phyloP scores from a whole-genome alignment of 2,888 invertebrate genomes.

The Celastrina argiolus region DNA sequence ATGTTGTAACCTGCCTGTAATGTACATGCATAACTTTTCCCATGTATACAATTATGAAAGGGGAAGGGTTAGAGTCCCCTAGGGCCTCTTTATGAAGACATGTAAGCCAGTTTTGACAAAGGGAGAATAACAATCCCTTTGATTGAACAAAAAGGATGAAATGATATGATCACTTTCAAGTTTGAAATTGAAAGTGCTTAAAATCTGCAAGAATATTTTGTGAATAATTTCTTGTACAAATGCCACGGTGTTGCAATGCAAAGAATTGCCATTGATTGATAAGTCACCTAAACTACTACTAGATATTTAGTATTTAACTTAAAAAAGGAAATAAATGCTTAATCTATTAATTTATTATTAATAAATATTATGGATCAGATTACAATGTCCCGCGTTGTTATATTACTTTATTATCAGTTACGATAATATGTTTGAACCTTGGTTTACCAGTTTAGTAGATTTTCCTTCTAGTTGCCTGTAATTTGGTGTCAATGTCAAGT shows the following conservation, averaged over 20 bases:
- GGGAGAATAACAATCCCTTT: neutral
- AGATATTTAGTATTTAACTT: too few species aligned
- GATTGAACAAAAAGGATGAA: neutral
- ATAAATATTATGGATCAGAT: neutral
- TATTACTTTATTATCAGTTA: slow-evolving; percentile 37
- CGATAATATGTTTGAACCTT: slow-evolving; percentile 38
- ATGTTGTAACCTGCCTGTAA: neutral
- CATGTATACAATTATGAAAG: neutral
- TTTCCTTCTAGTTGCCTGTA: slow-evolving; percentile 55
- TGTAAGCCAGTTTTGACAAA: neutral
- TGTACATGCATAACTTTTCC: neutral
- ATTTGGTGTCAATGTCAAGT: slow-evolving; percentile 68
- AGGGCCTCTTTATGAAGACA: neutral
- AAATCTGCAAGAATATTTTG: too few species aligned
- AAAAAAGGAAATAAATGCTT: too few species aligned
- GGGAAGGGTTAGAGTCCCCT: neutral
- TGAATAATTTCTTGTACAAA: too few species aligned
- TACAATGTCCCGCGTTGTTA: slow-evolving; percentile 20
- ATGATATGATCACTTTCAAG: neutral
- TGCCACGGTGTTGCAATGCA: too few species aligned
- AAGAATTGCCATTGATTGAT: too few species aligned
- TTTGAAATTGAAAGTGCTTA: neutral
- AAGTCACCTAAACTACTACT: too few species aligned
- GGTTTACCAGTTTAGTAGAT: slow-evolving; percentile 43
- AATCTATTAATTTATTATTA: too few species aligned